Percentiles rank a stretch among this genome's conserved stretches.
Conservation (phyloP, 2,888 invertebrate genomes). For the Caenorhabditis sp. region DNA sequence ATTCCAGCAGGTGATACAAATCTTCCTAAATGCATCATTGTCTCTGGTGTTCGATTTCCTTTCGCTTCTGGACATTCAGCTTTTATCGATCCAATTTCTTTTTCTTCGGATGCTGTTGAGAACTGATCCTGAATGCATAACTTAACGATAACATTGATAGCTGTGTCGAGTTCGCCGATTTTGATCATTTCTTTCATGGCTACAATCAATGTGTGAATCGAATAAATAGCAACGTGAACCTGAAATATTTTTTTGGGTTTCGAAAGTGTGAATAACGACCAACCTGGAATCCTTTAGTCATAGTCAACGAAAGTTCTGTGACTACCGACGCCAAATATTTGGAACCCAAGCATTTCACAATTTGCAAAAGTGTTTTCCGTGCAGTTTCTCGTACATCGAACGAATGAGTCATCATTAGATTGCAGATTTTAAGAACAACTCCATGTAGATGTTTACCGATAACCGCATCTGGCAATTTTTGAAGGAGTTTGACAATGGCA, state of each 20-base stretch:
- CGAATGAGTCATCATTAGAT: slow-evolving; percentile 85
- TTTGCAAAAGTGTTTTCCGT: slow-evolving; percentile 74
- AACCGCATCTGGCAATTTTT: slow-evolving; percentile 80
- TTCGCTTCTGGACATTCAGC: slow-evolving; percentile 77
- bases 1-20: slow-evolving; percentile 79
- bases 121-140: slow-evolving; percentile 88
- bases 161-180: slow-evolving; percentile 82
- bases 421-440: slow-evolving; percentile 79
- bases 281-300: slow-evolving; percentile 87
- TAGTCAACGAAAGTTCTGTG: slow-evolving; percentile 81
- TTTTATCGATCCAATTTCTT: slow-evolving; percentile 85
- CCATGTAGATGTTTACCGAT: slow-evolving; percentile 73
- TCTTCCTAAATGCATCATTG: slow-evolving; percentile 82
- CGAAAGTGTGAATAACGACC: not conserved
- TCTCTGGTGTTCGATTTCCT: slow-evolving; percentile 83
- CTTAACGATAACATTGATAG: slow-evolving; percentile 79
- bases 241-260: too few relatives aligned
- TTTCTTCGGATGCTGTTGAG: slow-evolving; percentile 86
- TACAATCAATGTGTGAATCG: slow-evolving; percentile 85
- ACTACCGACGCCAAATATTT: slow-evolving; percentile 82
- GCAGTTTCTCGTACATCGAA: slow-evolving; percentile 50
- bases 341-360: slow-evolving; percentile 85
- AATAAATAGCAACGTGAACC: slow-evolving; percentile 88
- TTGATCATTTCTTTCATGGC: slow-evolving; percentile 76
- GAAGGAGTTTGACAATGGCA: slow-evolving; percentile 88